phyloP scores from a whole-genome alignment of 2,888 invertebrate species.

The Oligia latruncula region DNA sequence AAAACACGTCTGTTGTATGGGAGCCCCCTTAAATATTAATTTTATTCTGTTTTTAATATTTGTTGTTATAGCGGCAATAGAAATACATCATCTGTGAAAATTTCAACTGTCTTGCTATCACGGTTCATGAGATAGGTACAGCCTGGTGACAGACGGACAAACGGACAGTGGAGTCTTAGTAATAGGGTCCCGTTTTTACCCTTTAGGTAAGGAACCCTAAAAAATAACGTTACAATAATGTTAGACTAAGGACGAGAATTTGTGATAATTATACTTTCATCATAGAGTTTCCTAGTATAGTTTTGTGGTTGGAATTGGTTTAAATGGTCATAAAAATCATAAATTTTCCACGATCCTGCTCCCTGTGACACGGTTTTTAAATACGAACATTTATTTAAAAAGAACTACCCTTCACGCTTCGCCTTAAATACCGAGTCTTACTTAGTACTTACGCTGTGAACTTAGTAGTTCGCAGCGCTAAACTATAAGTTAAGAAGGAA shows the following conservation, averaged over 20 bases:
- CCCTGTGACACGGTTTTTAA: not conserved
- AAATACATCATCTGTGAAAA: no score
- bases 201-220: no score
- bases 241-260: not conserved
- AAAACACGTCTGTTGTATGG: no score
- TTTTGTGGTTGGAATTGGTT: not conserved
- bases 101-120: no score
- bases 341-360: not conserved
- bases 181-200: no score
- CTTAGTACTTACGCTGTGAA: not conserved
- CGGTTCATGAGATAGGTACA: no score
- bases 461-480: not conserved
- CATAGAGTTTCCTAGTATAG: not conserved
- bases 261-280: not conserved
- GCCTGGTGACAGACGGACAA: no score
- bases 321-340: not conserved
- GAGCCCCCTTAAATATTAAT: no score
- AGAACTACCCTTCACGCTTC: not conserved
- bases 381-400: not conserved
- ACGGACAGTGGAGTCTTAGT: no score
- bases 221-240: not conserved
- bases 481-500: not conserved
- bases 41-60: no score
- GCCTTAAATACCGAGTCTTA: not conserved
- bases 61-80: no score